Base-by-base conservation (phyloP, 1,140 invertebrate species). In the Polypedilum vanderplanki region DNA sequence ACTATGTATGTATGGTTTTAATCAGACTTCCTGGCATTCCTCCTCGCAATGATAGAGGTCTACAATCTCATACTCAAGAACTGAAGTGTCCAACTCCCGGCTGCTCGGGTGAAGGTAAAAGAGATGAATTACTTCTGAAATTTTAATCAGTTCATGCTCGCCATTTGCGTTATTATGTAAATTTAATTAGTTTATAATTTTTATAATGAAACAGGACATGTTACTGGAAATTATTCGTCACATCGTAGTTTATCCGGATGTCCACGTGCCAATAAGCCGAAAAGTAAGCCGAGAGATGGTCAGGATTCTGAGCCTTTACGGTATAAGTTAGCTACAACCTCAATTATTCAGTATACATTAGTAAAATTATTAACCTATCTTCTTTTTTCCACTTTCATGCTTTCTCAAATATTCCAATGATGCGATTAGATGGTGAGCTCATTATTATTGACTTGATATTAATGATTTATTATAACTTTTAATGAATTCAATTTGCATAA, bases 11-110 rank as follows among this genome's bases (percentile, higher is more conserved):
- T 77, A 77, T 78, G 77, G 77, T 41, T 65, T 79, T 82, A 57
- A 83, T 17, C 82, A 90, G 91, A 80, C 83, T 92, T 74, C 90
- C 90, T 75, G 91, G 90, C 74, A 92, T 91, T 81, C 90, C 90
- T 74, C n/a, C 65, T 18, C 85, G 91, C 77, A 88, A 89, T 18
- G 92, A 93, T 81, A 87, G 91, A 76, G 87, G 88, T 17, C 87
- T 92, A 75, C 90, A 91, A 78, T 88, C 89, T 20, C 90, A 91
- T 78, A 91, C 90, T 9, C 90, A 92, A 81, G 90, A 92, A 80
- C 83, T 95, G 67, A 94, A 94, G 84, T 97, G 95, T 83, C 95
- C 95, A 1, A 95, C 94, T 15, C 91, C 93, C n/a, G 92, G 92
- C 33, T 97, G 93, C 83, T 92, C 95, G 83, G 93, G 93, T 33